Percentiles rank a stretch among this genome's conserved stretches.
Conservation (phyloP, 1,140 invertebrate species). For the Meloidogyne exigua region DNA sequence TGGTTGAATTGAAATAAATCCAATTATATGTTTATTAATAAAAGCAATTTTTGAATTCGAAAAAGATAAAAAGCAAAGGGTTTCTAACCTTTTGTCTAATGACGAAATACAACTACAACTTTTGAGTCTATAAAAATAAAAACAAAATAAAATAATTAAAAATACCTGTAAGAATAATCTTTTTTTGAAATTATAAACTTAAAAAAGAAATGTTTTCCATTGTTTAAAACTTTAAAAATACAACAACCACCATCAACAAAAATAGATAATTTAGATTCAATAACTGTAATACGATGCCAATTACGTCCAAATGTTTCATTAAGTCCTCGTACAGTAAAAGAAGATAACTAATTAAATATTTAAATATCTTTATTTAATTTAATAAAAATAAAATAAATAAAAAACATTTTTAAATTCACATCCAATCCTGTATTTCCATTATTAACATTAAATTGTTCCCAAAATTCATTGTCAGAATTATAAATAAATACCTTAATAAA, state of each 20-base stretch:
- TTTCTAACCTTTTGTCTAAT: slow-evolving; percentile 19
- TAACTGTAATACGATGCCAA: slow-evolving; percentile 34
- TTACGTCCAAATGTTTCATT: slow-evolving; percentile 35
- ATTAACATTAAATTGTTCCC: slow-evolving; percentile 16
- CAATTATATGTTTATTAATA: slow-evolving; percentile 30
- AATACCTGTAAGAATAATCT: slow-evolving; percentile 24
- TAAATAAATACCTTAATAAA: slow-evolving; percentile 14
- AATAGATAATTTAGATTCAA: slow-evolving; percentile 34
- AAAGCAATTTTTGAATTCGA: slow-evolving; percentile 11
- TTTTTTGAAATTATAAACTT: slow-evolving; percentile 20
- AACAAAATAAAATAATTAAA: slow-evolving; percentile 11
- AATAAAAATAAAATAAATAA: not conserved
- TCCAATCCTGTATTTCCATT: slow-evolving; percentile 22
- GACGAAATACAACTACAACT: slow-evolving; percentile 11
- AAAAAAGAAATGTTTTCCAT: slow-evolving; percentile 29
- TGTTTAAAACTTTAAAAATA: slow-evolving; percentile 31
- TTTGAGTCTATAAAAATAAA: too few relatives aligned
- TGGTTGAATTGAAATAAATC: slow-evolving; percentile 31
- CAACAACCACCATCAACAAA: slow-evolving; percentile 33
- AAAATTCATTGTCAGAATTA: slow-evolving; percentile 22
- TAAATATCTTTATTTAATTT: not conserved
- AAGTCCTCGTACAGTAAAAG: slow-evolving; percentile 23
- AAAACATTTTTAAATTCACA: slow-evolving; percentile 22
- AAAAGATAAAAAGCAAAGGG: slow-evolving; percentile 24
- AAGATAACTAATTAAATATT: slow-evolving; percentile 20